Evolutionary conservation across 2,113 vertebrate species (phyloP).

Genomic region (Theropithecus gelada): DNA sequence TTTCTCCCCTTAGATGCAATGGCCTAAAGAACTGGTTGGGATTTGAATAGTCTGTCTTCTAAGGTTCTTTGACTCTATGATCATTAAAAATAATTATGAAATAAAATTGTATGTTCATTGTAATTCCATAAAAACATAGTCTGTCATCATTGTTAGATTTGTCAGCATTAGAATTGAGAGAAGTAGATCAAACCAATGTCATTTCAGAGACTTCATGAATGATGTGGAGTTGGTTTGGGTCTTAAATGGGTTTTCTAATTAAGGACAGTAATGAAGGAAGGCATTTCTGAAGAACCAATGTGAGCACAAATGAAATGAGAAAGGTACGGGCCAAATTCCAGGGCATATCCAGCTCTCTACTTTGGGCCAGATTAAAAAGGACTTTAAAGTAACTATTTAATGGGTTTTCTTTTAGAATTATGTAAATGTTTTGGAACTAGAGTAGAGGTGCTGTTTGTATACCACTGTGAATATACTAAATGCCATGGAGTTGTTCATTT

Average conservation of each 20-base stretch:
- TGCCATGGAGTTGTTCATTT: not conserved
- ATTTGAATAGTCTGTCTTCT: not conserved
- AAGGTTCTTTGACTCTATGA: not conserved
- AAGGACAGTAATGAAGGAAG: not conserved
- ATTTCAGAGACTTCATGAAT: not conserved
- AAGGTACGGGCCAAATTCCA: not conserved
- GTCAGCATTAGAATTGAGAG: not conserved
- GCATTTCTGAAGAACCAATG: not conserved
- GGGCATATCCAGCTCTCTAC: not conserved
- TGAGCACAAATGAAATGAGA: not conserved
- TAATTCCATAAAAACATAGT: not conserved
- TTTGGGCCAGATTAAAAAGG: not conserved
- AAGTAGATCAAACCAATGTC: not conserved
- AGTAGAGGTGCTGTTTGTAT: not conserved
- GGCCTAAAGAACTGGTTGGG: not conserved
- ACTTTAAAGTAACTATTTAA: not conserved
- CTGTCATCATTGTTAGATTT: not conserved
- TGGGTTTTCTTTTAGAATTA: not conserved
- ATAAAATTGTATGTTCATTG: not conserved
- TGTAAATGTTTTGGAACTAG: not conserved
- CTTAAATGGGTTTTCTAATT: not conserved
- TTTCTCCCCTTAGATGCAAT: not conserved
- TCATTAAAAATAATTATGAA: constrained; percentile 6
- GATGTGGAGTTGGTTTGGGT: not conserved
- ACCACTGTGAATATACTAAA: not conserved